Evolutionary conservation across 2,113 vertebrate species (phyloP), one percentile per base, ranked within the genome.

Genomic region (Muscicapa adusta): DNA sequence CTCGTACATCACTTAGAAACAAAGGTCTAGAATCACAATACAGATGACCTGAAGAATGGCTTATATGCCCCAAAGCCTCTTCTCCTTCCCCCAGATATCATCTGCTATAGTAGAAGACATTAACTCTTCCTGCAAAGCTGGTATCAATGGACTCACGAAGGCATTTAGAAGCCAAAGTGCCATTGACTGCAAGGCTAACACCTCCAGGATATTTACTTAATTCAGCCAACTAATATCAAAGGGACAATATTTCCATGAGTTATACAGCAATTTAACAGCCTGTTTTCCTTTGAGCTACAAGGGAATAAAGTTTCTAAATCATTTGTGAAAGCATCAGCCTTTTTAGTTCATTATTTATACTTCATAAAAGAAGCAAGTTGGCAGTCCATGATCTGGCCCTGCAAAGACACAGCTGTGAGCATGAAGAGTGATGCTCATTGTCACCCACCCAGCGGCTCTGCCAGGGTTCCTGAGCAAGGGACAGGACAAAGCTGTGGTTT

Each of bases 31-130:
- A 87, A 43, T 92, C 83, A 80, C 66, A 84, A 34, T 62, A 73
- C 18, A 76, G 67, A 76, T 73, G 63, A 95, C 85, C 91, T 86
- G 31, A 88, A 80, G 68, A 90, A 77, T 22, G 22, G 74, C 34
- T 95, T 73, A 62, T 47, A 70, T 76, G 82, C 82, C 82, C 85
- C 75, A 92, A 92, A 96, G 63, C 48, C 51, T 77, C 60, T 74
- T 79, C 54, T 85, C 58, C 57, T 95, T 75, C 66, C 71, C 42
- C 86, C 31, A 66, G 72, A 66, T 83, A 86, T n/a, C 8, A n/a
- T 57, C 81, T 89, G 34, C 54, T 83, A 43, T 36, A 66, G 47
- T 29, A 71, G 76, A 80, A 88, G 79, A n/a, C 60, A 67, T 70
- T 90, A 86, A 83, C 51, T 83, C 33, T 90, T 80, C 63, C 51